Base-by-base conservation (phyloP, 2,113 vertebrate genomes). In the Tragelaphus imberbis region DNA sequence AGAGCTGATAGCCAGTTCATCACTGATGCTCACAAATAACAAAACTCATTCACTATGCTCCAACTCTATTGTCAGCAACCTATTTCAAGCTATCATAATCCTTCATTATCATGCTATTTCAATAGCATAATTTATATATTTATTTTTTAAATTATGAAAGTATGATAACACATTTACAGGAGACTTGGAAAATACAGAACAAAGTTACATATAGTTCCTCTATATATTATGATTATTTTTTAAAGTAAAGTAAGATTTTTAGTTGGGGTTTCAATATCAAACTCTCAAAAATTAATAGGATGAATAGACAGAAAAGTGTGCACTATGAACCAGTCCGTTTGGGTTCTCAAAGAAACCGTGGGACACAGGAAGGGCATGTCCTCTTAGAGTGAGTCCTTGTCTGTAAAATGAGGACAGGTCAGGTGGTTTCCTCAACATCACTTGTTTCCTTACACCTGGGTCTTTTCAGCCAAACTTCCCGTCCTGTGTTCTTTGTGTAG, bases 31-130 rank as follows among this genome's bases (percentile, higher is more conserved):
- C 61, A 47, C 33, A 84, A 94, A 95, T 85, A 10, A 47, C 49
- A 95, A 96, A 96, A 82, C 15, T 23, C 21, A 96, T 84, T 93
- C 40, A 91, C 21, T 93, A 86, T 15, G 27, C 87, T 94, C 44
- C n/a, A 82, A 51, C 12, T 93, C 59, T 97, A 33, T 30, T 81
- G 49, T 36, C 61, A 61, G 55, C 71, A 79, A 63, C 71, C 44
- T 84, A 36, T 90, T 91, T 84, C 84, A 96, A 63, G 55, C 56
- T 59, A 87, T n/a, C 25, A 88, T 30, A 47, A 56, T 93, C 56
- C 77, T 84, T 92, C 17, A 91, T 51, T 75, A 75, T 56, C 55
- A 53, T 30, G 59, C 17, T 91, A 19, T 94, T 86, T 82, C 13
- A 65, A 21, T 85, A 94, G n/a, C n/a, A 9, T 90, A 79, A 25